Evolutionary conservation across 1,140 invertebrate species (phyloP).

Genomic region (Oscheius sp.): DNA sequence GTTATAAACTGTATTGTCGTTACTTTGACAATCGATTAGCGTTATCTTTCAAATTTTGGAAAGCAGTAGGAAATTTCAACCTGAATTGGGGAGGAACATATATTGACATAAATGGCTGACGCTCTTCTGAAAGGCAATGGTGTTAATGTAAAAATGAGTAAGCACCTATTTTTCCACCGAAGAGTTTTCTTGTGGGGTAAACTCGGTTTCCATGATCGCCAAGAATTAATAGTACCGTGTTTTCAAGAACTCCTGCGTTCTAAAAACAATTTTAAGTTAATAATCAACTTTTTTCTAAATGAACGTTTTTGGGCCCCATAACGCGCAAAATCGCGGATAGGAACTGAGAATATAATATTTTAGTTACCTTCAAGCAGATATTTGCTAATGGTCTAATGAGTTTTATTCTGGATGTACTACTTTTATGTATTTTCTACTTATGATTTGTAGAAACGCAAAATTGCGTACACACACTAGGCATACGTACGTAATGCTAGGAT

Average conservation of each 20-base stretch:
- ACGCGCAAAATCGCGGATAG: no score
- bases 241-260: conserved; percentile 12
- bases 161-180: conserved; percentile 18
- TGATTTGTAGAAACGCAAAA: no score
- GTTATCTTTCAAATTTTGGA: conserved; percentile 1
- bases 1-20: background rate
- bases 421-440: no score
- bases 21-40: background rate
- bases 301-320: no score
- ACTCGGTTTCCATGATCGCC: conserved; percentile 27
- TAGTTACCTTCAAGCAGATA: no score
- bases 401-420: no score
- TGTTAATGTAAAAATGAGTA: background rate
- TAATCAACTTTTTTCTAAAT: no score
- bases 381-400: no score
- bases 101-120: background rate
- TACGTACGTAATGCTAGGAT: no score
- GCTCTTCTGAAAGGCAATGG: conserved; percentile 8
- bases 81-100: conserved; percentile 2
- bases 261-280: background rate
- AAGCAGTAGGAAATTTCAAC: background rate
- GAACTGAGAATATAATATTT: no score
- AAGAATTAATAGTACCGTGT: conserved; percentile 7
- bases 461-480: no score
- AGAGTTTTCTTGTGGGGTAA: background rate